phyloP scores from a whole-genome alignment of 2,113 vertebrate genomes.

The Sitta europaea region DNA sequence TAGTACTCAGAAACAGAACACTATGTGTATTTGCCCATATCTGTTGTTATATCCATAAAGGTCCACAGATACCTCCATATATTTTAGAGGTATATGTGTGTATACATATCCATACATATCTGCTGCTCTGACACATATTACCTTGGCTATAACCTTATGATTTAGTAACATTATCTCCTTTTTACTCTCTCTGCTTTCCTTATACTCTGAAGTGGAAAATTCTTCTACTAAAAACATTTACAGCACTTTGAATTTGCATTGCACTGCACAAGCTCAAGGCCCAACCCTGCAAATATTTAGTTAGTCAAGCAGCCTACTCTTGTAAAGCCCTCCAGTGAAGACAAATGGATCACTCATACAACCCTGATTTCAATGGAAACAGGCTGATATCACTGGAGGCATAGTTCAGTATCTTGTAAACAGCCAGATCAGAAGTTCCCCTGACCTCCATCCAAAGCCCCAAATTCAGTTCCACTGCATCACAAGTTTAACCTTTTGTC shows the following conservation, averaged over 20 bases:
- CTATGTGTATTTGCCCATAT: not conserved
- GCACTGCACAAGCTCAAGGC: conserved; percentile 47
- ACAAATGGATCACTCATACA: conserved; percentile 6
- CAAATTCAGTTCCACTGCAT: not conserved
- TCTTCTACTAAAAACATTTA: conserved; percentile 35
- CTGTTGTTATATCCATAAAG: not conserved
- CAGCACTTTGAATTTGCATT: conserved; percentile 25
- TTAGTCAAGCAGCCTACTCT: not conserved
- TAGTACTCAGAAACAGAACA: not conserved
- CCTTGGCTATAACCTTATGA: not conserved
- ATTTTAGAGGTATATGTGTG: not conserved
- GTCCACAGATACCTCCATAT: not conserved
- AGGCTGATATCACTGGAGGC: not conserved
- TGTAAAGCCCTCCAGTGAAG: not conserved
- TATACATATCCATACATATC: not conserved
- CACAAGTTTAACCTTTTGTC: not conserved
- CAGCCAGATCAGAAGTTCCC: not conserved
- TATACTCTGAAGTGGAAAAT: conserved; percentile 22
- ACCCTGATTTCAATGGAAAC: not conserved
- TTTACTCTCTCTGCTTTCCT: conserved; percentile 9
- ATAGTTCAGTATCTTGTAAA: conserved; percentile 22
- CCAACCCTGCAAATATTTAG: conserved; percentile 46
- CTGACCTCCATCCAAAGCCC: not conserved
- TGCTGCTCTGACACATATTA: not conserved
- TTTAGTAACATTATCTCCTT: conserved; percentile 2